Conservation (phyloP, 2,797 vertebrate genomes). For the Ctenochaetus hawaiiensis region DNA sequence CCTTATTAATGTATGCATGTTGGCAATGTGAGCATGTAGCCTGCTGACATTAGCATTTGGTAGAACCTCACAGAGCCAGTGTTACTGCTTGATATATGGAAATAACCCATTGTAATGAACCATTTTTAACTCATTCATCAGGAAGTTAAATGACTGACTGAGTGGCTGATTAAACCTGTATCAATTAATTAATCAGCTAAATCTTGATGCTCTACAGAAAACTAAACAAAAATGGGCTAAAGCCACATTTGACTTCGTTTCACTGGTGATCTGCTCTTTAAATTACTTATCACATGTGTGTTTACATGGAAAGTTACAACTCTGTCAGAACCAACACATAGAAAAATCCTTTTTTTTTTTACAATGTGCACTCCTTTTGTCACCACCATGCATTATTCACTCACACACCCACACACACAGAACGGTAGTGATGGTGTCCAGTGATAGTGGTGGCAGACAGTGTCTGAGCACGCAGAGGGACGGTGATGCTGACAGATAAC, state of each 20-base stretch:
- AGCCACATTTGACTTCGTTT: background rate
- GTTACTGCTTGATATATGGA: too few relatives aligned
- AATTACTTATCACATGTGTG: constrained; percentile 12
- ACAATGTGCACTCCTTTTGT: constrained; percentile 37
- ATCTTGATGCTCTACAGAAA: background rate
- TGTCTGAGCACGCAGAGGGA: constrained; percentile 58
- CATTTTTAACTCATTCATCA: background rate
- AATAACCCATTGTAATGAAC: background rate
- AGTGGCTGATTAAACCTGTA: background rate
- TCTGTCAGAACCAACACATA: constrained; percentile 7
- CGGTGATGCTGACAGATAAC: constrained; percentile 78
- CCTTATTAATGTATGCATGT: too few relatives aligned
- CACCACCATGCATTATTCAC: constrained; percentile 67
- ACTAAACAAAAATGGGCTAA: constrained; percentile 8
- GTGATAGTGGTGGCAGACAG: constrained; percentile 63
- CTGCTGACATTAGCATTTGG: too few relatives aligned
- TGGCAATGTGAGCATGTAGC: too few relatives aligned
- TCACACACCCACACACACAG: constrained; percentile 34
- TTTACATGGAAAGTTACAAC: constrained; percentile 36
- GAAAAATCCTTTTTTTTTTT: constrained; percentile 20
- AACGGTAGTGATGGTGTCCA: constrained; percentile 44
- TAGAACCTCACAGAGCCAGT: too few relatives aligned
- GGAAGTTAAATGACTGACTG: background rate
- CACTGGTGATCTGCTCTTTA: background rate
- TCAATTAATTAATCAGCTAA: constrained; percentile 12